phyloP scores from a whole-genome alignment of 2,113 vertebrate genomes.

The Syngnathoides biaculeatus region DNA sequence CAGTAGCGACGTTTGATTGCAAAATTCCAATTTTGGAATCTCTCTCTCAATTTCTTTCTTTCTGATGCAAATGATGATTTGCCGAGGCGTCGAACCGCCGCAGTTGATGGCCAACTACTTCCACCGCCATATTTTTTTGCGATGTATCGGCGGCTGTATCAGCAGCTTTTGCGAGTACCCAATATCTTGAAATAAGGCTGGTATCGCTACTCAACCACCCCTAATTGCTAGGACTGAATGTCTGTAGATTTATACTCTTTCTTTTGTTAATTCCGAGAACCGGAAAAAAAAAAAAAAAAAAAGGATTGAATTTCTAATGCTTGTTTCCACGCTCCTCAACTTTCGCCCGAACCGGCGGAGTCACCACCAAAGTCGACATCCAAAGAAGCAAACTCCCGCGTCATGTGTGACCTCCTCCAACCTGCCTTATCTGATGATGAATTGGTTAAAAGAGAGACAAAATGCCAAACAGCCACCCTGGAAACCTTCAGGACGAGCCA shows the following conservation, averaged over 20 bases:
- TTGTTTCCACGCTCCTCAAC: conserved; percentile 10
- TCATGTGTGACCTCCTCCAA: background rate
- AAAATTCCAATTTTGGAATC: too few species aligned
- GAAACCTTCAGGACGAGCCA: conserved; percentile 11
- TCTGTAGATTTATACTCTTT: background rate
- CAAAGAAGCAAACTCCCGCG: conserved; percentile 9
- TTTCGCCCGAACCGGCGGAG: conserved; percentile 47
- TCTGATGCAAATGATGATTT: too few species aligned
- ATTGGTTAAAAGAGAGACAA: background rate
- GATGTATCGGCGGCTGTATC: too few species aligned
- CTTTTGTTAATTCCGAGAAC: background rate
- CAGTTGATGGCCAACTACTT: too few species aligned
- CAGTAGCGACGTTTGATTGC: too few species aligned
- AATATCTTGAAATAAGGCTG: too few species aligned
- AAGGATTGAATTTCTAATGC: conserved; percentile 30
- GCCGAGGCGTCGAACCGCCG: too few species aligned
- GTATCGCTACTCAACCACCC: too few species aligned
- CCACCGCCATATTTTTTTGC: too few species aligned
- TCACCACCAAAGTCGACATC: background rate
- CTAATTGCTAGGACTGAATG: too few species aligned
- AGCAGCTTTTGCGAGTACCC: too few species aligned
- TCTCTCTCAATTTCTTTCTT: too few species aligned
- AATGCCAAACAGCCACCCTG: background rate
- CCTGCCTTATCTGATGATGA: background rate
- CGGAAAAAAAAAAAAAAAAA: background rate